Conservation (phyloP, 2,113 vertebrate genomes). For the Corythoichthys intestinalis region DNA sequence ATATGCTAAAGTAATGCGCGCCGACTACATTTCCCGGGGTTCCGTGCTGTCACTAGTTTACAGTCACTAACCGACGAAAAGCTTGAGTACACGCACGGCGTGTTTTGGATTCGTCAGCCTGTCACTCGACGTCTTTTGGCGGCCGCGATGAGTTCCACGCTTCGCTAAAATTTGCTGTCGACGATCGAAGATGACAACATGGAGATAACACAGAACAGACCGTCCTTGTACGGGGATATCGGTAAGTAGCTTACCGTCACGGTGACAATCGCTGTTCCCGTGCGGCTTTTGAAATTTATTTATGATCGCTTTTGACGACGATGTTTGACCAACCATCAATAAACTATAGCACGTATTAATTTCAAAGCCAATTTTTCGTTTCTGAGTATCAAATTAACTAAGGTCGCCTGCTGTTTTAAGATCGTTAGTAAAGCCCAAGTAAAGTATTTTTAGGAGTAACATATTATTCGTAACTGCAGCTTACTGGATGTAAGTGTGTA, state of each 20-base stretch:
- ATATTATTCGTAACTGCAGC: too few relatives aligned
- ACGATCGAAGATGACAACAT: conserved; percentile 43
- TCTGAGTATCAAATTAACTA: too few relatives aligned
- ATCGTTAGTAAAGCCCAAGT: too few relatives aligned
- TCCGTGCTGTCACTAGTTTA: conserved; percentile 6
- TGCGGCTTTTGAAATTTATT: neutral
- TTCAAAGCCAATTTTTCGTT: too few relatives aligned
- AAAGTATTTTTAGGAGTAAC: too few relatives aligned
- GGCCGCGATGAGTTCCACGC: conserved; percentile 4
- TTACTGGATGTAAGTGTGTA: too few relatives aligned
- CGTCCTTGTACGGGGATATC: conserved; percentile 76
- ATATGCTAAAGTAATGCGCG: neutral
- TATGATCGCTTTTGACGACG: neutral
- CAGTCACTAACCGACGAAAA: neutral
- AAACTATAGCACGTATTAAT: too few relatives aligned
- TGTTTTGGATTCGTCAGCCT: conserved; percentile 7
- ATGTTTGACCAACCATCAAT: neutral
- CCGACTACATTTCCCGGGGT: conserved; percentile 57
- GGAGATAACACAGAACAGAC: conserved; percentile 61
- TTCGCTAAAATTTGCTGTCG: conserved; percentile 7
- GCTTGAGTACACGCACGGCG: neutral
- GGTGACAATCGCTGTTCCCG: conserved; percentile 10
- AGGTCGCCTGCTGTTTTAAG: too few relatives aligned
- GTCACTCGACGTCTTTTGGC: neutral
- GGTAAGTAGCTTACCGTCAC: conserved; percentile 67